phyloP scores from a whole-genome alignment of 2,888 invertebrate species.

The Vandiemenella viatica region DNA sequence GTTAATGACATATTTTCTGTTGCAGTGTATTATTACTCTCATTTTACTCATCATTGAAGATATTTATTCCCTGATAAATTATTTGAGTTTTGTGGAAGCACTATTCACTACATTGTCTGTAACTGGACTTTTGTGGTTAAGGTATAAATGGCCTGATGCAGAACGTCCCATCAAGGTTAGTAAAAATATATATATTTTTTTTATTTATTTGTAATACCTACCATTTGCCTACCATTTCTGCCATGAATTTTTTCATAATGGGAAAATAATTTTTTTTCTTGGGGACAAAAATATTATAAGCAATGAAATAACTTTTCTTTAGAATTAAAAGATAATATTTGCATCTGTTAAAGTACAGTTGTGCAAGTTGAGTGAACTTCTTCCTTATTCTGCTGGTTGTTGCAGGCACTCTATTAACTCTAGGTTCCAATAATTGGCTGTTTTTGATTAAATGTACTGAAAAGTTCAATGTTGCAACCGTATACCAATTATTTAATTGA shows the following conservation, averaged over 20 bases:
- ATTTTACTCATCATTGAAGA: slow-evolving; percentile 64
- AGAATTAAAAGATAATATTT: too few relatives aligned
- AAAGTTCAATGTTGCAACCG: too few relatives aligned
- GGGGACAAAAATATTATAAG: not conserved
- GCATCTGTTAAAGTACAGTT: too few relatives aligned
- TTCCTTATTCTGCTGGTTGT: too few relatives aligned
- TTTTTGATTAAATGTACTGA: too few relatives aligned
- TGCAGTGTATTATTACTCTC: slow-evolving; percentile 72
- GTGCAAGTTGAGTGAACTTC: too few relatives aligned
- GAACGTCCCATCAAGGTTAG: slow-evolving; percentile 74
- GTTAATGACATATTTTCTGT: slow-evolving; percentile 22
- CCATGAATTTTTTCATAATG: not conserved
- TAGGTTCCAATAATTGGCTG: too few relatives aligned
- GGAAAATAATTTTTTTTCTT: not conserved
- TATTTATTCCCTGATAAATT: slow-evolving; percentile 77
- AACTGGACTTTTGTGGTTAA: slow-evolving; percentile 69
- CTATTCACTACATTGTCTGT: slow-evolving; percentile 75
- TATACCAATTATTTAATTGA: too few relatives aligned
- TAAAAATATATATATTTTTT: too few relatives aligned
- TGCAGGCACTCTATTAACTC: too few relatives aligned
- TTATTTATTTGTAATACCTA: slow-evolving; percentile 3
- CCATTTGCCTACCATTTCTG: not conserved
- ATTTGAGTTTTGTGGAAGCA: slow-evolving; percentile 82
- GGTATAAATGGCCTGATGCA: slow-evolving; percentile 57
- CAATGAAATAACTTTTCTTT: too few relatives aligned